Evolutionary conservation across 1,140 invertebrate species (phyloP), one percentile per base, ranked within the genome.

Genomic region (Sycophila sp.): DNA sequence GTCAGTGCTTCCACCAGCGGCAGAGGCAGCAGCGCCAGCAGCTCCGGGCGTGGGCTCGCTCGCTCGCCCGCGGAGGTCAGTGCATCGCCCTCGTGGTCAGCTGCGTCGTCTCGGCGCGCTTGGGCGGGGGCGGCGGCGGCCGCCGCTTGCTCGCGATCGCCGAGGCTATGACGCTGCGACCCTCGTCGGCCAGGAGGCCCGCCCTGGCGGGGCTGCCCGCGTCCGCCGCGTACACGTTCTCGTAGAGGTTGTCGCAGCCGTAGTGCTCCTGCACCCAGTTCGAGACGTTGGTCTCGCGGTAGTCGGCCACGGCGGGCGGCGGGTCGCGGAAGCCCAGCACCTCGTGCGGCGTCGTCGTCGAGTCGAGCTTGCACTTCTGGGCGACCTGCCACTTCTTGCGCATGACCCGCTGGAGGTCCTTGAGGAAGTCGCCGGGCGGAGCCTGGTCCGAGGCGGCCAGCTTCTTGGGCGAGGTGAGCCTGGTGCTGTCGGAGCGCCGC

Each of bases 301-400:
- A 94, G 68, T 92, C 90, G 0, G 91, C 88, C 1, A 90, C 83
- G 4, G 90, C 82, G 0, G 87, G 83, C 0, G 92, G 91, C 13
- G 91, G 93, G 78, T 94, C 93, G 26, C 95, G 85, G 77, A 97
- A 97, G 1, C 96, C 96, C 0, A 97, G 88, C 0, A 97, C 94
- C 79, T 96, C 94, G 78, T 96, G 94, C 0, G 95, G 94, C 19
- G 94, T 95, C 0, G 94, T 94, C 11, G 92, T 90, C 17, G 91
- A 89, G 79, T 96, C 94, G 1, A 92, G 80, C 83, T 95, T 94
- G 78, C 95, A 96, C 77, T 96, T 96, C 74, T 97, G 94, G 0
- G 94, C 94, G 1, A 96, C 94, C 80, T 96, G 94, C 95, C 95
- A 96, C 78, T 97, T 97, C 75, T 96, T 96, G 55, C 94, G 89